Conservation (phyloP, 2,888 invertebrate genomes). For the Syrphus vitripennis region DNA sequence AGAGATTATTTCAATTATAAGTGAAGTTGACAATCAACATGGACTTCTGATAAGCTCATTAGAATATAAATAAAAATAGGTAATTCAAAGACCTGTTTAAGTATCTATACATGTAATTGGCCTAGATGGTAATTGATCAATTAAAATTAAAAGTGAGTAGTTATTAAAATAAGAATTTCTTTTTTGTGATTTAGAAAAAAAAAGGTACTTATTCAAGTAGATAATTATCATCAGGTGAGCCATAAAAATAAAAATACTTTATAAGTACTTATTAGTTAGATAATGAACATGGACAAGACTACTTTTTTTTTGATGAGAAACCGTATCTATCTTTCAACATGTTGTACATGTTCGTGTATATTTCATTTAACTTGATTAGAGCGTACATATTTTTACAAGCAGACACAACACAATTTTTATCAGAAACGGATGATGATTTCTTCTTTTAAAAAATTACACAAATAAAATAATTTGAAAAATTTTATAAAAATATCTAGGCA, state of each 20-base stretch:
- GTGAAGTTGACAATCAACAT: constrained; percentile 1
- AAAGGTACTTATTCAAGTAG: background rate
- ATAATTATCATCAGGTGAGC: background rate
- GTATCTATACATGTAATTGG: background rate
- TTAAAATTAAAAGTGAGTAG: background rate
- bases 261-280: background rate
- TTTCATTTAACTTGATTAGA: too few relatives aligned
- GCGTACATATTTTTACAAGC: too few relatives aligned
- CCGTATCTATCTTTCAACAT: background rate
- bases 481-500: too few relatives aligned
- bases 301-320: background rate
- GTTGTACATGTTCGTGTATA: too few relatives aligned
- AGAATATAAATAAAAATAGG: background rate
- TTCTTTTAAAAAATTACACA: too few relatives aligned
- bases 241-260: background rate
- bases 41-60: background rate
- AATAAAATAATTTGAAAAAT: too few relatives aligned
- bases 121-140: background rate
- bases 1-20: background rate
- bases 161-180: background rate
- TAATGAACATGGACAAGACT: background rate
- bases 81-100: constrained; percentile 1
- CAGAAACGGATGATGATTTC: too few relatives aligned
- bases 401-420: too few relatives aligned
- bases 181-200: background rate